phyloP scores from a whole-genome alignment of 1,140 invertebrate genomes.

The Anastatus disparis region DNA sequence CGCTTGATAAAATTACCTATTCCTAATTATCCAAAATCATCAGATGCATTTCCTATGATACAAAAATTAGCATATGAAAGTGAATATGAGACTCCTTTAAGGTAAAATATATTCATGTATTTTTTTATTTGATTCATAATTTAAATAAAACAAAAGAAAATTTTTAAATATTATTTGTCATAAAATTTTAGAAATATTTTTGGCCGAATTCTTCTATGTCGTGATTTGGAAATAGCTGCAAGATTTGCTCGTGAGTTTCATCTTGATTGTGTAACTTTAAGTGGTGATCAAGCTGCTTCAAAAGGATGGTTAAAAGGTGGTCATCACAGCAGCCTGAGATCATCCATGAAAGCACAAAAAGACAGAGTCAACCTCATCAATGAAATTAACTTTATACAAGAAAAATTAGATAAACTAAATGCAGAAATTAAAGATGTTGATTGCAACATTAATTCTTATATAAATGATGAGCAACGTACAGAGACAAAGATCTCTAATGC shows the following conservation, averaged over 20 bases:
- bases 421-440: slow-evolving; percentile 89
- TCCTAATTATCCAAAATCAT: slow-evolving; percentile 90
- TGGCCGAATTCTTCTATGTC: slow-evolving; percentile 96
- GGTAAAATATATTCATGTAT: slow-evolving; percentile 60
- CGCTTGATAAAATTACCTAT: slow-evolving; percentile 91
- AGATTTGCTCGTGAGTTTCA: slow-evolving; percentile 92
- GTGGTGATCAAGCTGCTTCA: slow-evolving; percentile 89
- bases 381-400: slow-evolving; percentile 75
- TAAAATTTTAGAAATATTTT: slow-evolving; percentile 88
- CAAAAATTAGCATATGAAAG: slow-evolving; percentile 90
- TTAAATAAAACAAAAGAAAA: too few relatives aligned
- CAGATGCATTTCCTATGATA: slow-evolving; percentile 98
- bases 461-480: slow-evolving; percentile 96
- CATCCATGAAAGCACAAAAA: slow-evolving; percentile 96
- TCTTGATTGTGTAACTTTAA: slow-evolving; percentile 96
- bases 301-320: slow-evolving; percentile 97
- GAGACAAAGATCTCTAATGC: slow-evolving; percentile 97
- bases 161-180: too few relatives aligned
- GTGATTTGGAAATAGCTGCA: slow-evolving; percentile 95
- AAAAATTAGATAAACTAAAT: slow-evolving; percentile 82
- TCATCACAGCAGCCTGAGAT: slow-evolving; percentile 95
- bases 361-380: slow-evolving; percentile 88
- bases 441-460: slow-evolving; percentile 88
- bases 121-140: too few relatives aligned
- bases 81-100: slow-evolving; percentile 93